Base-by-base conservation (phyloP, 2,888 invertebrate species). In the Platycnemis pennipes region DNA sequence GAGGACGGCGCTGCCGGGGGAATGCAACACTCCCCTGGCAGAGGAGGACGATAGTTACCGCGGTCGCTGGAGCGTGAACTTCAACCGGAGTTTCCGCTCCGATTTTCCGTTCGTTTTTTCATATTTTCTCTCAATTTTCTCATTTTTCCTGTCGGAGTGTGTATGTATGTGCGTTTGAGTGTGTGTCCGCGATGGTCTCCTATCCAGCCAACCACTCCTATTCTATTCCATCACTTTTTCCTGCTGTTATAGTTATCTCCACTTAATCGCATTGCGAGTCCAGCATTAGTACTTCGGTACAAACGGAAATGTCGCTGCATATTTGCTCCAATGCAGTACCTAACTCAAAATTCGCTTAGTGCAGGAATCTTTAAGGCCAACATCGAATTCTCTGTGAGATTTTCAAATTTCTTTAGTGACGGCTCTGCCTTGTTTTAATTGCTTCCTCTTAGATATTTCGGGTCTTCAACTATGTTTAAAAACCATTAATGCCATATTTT, bases 81-180 rank as follows among this genome's bases (percentile, higher is more conserved):
- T 91, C 91, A 91, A 77, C 91, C 91, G 44, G 63, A 56, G 91
- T 91, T 91, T 91, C 91, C 91, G 91, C 91, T 91, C 91, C 91
- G 91, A 91, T 91, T 91, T 91, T 91, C 91, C 91, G 63, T 91
- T 31, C 91, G 69, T 91, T 91, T 91, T 91, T 91, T 44, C 44
- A 26, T n/a, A 63, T 89, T 89, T 53, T 63, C 63, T 56, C 53
- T 89, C 89, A 56, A 89, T 89, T 89, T 89, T 89, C 89, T 89
- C 56, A 56, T 91, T 91, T 91, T 91, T 91, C 91, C 63, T 46
- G 87, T 63, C 63, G 69, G 19, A 44, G 91, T 42, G 89, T 89
- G 89, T 37, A 56, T 26, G 91, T 69, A 31, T 31, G 31, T 77
- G 77, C 37, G 77, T n/a, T 42, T 89, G 89, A 4, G 53, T 42